A percentile compares a stretch with the other conserved stretches of the same genome.
Conservation (phyloP, 2,797 vertebrate species). For the Pseudocheirus occidentalis region DNA sequence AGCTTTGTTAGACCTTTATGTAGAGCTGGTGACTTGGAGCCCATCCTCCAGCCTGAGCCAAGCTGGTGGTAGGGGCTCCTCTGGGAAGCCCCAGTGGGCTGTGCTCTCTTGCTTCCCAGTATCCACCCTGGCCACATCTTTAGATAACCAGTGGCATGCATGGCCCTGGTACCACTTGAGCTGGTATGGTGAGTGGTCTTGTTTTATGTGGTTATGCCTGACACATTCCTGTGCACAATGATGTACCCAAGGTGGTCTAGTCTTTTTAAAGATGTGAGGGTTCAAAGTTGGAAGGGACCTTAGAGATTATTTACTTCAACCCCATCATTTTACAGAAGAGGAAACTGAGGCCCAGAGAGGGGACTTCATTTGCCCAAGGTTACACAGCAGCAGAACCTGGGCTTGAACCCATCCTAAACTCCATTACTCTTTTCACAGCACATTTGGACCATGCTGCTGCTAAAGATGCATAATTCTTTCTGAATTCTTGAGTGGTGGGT, state of each 20-base stretch:
- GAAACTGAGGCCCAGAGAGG: not conserved
- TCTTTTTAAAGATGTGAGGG: not conserved
- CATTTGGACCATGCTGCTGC: not conserved
- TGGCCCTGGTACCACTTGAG: not conserved
- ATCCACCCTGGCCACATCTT: not conserved
- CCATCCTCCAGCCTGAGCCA: not conserved
- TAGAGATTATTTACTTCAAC: not conserved
- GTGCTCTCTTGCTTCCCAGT: not conserved
- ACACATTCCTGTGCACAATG: not conserved
- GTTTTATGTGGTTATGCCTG: not conserved
- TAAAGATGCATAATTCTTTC: not conserved
- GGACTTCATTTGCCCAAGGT: not conserved
- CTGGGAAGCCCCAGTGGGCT: not conserved
- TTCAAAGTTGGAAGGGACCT: not conserved
- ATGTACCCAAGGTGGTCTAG: not conserved
- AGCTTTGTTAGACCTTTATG: not conserved
- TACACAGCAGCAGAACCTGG: not conserved
- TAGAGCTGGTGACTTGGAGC: not conserved
- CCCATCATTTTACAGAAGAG: not conserved
- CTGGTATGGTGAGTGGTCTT: not conserved
- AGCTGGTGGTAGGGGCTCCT: accelerated
- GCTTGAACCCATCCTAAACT: not conserved
- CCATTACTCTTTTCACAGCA: not conserved
- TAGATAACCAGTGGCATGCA: not conserved
- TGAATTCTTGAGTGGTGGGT: not conserved